phyloP scores from a whole-genome alignment of 1,140 invertebrate genomes.

The Eciton burchellii region DNA sequence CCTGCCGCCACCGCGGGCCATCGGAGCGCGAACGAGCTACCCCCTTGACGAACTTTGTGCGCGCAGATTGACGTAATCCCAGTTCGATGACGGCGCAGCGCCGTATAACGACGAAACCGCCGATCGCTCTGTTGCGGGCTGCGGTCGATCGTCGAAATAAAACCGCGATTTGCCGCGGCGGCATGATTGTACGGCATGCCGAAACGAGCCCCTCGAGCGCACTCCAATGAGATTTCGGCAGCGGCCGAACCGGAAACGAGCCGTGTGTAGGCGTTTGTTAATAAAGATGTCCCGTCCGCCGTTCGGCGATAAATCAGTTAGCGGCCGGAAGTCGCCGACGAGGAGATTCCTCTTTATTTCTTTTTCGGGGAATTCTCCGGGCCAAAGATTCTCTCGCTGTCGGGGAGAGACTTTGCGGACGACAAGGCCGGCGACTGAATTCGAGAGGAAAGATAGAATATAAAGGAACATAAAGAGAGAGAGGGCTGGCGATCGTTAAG shows the following conservation, averaged over 20 bases:
- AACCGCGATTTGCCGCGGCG: constrained; percentile 70
- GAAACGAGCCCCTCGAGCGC: constrained; percentile 54
- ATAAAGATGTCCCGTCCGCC: constrained; percentile 46
- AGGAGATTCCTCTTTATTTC: no score
- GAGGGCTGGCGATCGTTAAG: constrained; percentile 47
- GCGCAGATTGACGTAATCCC: constrained; percentile 75
- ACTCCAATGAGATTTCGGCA: constrained; percentile 48
- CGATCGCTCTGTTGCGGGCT: constrained; percentile 74
- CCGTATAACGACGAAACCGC: constrained; percentile 72
- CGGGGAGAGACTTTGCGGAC: no score
- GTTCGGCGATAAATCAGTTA: constrained; percentile 49
- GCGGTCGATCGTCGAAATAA: constrained; percentile 74
- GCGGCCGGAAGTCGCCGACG: no score
- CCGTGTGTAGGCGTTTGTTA: constrained; percentile 20
- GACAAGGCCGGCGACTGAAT: no score
- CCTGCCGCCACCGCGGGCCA: constrained; percentile 70
- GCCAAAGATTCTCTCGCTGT: no score
- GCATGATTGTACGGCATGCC: constrained; percentile 63
- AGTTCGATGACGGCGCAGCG: constrained; percentile 72
- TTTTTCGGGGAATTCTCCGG: no score
- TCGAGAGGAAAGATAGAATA: no score
- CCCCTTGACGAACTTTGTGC: constrained; percentile 72
- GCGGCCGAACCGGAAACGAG: constrained; percentile 40
- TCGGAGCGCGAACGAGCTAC: constrained; percentile 44
- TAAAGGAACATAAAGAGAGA: constrained; percentile 44